Evolutionary conservation across 30 jellyfish, hydroid and myxozoan genomes (phyloP).

Genomic region (Aurelia aurita): DNA sequence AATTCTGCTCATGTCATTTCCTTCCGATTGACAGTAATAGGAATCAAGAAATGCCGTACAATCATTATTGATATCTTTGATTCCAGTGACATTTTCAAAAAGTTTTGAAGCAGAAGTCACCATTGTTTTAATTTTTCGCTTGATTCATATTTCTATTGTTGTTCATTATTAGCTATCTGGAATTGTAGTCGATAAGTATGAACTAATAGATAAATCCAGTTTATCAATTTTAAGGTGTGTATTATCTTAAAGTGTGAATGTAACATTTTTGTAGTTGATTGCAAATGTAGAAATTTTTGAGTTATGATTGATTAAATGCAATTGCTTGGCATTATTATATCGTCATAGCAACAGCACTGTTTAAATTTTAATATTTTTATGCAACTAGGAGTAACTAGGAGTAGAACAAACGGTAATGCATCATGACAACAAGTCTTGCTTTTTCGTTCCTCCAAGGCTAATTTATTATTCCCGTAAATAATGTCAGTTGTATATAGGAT

Average conservation of each 20-base stretch:
- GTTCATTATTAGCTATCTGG: not conserved
- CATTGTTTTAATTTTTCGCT: not conserved
- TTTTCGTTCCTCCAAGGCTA: no score
- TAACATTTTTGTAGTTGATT: conserved; percentile 67
- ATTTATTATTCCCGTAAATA: no score
- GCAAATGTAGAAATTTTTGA: conserved; percentile 41
- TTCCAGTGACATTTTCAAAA: not conserved
- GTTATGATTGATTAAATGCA: conserved; percentile 9
- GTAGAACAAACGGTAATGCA: not conserved
- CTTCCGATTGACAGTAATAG: conserved; percentile 59
- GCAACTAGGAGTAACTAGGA: conserved; percentile 18
- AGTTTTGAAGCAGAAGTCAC: not conserved
- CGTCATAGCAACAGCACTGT: conserved; percentile 5
- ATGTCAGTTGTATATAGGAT: no score
- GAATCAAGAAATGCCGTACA: conserved; percentile 24
- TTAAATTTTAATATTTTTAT: conserved; percentile 45
- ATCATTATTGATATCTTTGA: not conserved
- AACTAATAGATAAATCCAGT: no score
- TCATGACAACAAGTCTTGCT: not conserved
- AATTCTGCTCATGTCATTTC: conserved; percentile 55
- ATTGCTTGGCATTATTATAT: not conserved
- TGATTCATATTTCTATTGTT: not conserved
- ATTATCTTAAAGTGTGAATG: conserved; percentile 44
- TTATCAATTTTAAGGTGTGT: conserved; percentile 52
- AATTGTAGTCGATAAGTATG: no score